Conservation (phyloP, 2,888 invertebrate species). For the Agrochola lychnidis region DNA sequence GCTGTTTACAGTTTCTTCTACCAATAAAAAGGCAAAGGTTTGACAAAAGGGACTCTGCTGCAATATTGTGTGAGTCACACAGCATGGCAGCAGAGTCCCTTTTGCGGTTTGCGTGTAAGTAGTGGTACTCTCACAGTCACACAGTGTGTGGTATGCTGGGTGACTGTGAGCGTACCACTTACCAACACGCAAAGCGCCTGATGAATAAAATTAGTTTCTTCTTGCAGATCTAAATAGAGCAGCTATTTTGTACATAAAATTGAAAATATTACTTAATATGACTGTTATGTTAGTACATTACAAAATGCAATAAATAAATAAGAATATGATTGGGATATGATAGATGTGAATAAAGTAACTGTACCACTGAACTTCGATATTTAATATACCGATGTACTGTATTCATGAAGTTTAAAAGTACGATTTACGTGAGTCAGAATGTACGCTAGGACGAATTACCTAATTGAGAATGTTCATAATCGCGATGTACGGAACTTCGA, state of each 20-base stretch:
- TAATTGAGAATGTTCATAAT: too few relatives aligned
- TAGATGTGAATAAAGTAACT: too few relatives aligned
- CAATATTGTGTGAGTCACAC: too few relatives aligned
- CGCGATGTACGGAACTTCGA: too few relatives aligned
- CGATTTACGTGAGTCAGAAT: too few relatives aligned
- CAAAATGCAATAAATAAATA: not conserved
- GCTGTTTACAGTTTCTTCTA: not conserved
- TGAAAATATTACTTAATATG: not conserved
- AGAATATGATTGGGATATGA: not conserved
- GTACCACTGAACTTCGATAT: too few relatives aligned
- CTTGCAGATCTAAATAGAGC: not conserved
- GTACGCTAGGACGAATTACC: too few relatives aligned
- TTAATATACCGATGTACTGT: too few relatives aligned
- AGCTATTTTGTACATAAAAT: not conserved
- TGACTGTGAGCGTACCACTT: not conserved
- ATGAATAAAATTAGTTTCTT: not conserved
- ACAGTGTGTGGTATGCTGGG: not conserved
- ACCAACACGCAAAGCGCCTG: not conserved
- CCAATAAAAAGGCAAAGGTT: not conserved
- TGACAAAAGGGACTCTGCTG: not conserved
- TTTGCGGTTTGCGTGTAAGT: too few relatives aligned
- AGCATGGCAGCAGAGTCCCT: too few relatives aligned
- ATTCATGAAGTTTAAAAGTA: too few relatives aligned
- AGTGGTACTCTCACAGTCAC: too few relatives aligned
- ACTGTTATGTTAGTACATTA: not conserved